phyloP scores from a whole-genome alignment of 2,113 vertebrate species.

The Semicossyphus pulcher region DNA sequence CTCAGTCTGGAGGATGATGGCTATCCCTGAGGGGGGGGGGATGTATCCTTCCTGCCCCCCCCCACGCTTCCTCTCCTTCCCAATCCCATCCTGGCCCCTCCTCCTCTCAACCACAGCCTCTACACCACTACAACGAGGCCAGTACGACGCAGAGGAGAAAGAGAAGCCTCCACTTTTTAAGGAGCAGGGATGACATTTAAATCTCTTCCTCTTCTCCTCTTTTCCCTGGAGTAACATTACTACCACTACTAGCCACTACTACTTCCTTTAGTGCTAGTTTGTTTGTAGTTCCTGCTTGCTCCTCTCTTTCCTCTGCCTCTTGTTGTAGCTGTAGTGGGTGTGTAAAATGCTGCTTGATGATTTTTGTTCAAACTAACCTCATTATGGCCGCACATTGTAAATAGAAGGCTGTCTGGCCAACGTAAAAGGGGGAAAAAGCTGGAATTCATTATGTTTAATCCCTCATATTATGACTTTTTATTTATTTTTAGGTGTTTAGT shows the following conservation, averaged over 20 bases:
- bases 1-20: conserved; percentile 97
- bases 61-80: conserved; percentile 1
- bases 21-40: conserved; percentile 88
- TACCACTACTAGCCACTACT: conserved; percentile 69
- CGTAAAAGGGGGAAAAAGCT: conserved; percentile 13
- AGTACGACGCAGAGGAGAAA: conserved; percentile 66
- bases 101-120: conserved; percentile 63
- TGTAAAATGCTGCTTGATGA: conserved; percentile 68
- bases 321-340: conserved; percentile 59
- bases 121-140: conserved; percentile 69
- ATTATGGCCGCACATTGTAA: conserved; percentile 62
- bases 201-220: conserved; percentile 36
- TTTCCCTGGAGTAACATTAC: conserved; percentile 66
- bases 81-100: conserved; percentile 52
- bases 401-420: conserved; percentile 32
- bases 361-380: conserved; percentile 77
- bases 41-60: conserved; percentile 35
- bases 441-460: conserved; percentile 45
- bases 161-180: conserved; percentile 54
- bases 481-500: conserved; percentile 64
- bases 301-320: conserved; percentile 56
- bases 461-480: conserved; percentile 41
- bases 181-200: conserved; percentile 60
- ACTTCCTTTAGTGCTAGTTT: conserved; percentile 51
- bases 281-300: conserved; percentile 47